phyloP scores from a whole-genome alignment of 1,140 invertebrate genomes.

The Drosophila lini region DNA sequence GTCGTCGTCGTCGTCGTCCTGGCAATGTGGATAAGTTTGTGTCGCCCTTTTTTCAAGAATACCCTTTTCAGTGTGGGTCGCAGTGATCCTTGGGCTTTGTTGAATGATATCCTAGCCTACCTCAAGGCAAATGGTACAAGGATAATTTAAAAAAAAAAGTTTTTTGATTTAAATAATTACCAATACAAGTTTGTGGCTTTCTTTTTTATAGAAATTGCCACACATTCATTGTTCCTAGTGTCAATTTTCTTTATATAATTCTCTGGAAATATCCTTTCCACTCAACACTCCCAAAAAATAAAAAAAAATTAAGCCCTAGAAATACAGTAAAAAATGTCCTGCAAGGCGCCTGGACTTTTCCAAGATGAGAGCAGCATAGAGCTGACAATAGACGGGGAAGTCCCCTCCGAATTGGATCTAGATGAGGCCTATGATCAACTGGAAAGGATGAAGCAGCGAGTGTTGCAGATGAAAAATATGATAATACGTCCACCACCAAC shows the following conservation, averaged over 20 bases:
- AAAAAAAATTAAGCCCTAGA: background rate
- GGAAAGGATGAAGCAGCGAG: slow-evolving; percentile 35
- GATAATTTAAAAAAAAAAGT: background rate
- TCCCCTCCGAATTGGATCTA: background rate
- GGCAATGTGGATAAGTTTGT: slow-evolving; percentile 41
- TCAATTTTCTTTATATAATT: background rate
- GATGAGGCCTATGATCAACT: slow-evolving; percentile 11
- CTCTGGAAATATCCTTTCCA: background rate
- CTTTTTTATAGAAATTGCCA: background rate
- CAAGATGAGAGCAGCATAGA: background rate
- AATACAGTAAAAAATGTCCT: background rate
- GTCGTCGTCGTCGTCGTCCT: slow-evolving; percentile 65
- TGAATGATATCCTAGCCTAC: background rate
- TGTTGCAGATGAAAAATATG: slow-evolving; percentile 3
- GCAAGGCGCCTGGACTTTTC: slow-evolving; percentile 3
- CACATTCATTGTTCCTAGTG: background rate
- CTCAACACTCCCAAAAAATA: background rate
- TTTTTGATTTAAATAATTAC: too few species aligned
- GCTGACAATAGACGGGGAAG: background rate
- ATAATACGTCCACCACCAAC: background rate
- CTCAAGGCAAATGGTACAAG: background rate
- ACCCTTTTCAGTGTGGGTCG: slow-evolving; percentile 1
- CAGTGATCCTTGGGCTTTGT: background rate
- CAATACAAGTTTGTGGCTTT: background rate
- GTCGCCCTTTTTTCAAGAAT: slow-evolving; percentile 28